Conservation (phyloP, 1,140 invertebrate genomes). For the Lycorma delicatula region DNA sequence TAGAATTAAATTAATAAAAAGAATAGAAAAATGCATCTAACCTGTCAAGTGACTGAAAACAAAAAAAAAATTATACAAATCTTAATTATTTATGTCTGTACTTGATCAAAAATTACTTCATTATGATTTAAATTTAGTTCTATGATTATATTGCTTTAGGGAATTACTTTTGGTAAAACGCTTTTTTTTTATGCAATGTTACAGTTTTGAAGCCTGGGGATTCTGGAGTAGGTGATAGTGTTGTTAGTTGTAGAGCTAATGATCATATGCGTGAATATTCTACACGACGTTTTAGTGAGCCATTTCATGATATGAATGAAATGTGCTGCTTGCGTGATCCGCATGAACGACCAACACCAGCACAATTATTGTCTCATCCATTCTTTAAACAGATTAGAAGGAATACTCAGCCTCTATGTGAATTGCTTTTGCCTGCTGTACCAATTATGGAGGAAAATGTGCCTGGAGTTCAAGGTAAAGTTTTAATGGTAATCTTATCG, state of each 20-base stretch:
- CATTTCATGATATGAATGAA: background rate
- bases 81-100: no score
- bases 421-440: background rate
- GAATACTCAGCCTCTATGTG: background rate
- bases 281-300: background rate
- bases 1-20: no score
- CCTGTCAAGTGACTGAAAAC: no score
- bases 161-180: no score
- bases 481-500: background rate
- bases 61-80: no score
- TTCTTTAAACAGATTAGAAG: background rate
- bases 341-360: background rate
- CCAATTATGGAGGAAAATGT: background rate
- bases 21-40: no score
- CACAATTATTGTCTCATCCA: background rate
- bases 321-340: background rate
- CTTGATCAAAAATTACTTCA: no score
- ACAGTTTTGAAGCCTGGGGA: no score
- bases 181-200: no score
- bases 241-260: background rate
- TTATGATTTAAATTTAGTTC: no score
- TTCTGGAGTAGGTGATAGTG: no score
- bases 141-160: no score
- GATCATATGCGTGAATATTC: background rate
- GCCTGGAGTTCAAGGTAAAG: slow-evolving; percentile 1